Evolutionary conservation across 2,888 invertebrate species (phyloP).

Genomic region (Cremastinae sp.): DNA sequence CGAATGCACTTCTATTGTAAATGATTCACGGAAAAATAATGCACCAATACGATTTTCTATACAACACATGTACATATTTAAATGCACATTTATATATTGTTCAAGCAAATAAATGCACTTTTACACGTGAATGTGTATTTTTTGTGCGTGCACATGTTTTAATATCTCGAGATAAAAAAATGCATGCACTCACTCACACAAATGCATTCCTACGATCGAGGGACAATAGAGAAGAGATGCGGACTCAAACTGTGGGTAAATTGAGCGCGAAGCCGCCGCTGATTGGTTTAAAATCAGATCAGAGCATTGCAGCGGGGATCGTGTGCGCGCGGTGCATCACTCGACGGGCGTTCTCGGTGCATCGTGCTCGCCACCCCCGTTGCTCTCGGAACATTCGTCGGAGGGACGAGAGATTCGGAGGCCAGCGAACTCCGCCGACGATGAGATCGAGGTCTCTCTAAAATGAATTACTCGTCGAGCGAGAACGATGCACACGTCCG

Average conservation of each 20-base stretch:
- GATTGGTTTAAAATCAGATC: constrained; percentile 80
- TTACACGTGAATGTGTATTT: no score
- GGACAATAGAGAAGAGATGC: constrained; percentile 48
- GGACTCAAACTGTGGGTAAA: constrained; percentile 77
- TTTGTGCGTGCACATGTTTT: no score
- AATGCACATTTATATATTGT: no score
- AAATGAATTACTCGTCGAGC: constrained; percentile 74
- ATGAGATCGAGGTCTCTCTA: constrained; percentile 63
- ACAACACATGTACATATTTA: no score
- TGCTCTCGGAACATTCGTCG: constrained; percentile 47
- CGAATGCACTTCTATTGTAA: no score
- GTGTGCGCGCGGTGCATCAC: constrained; percentile 67
- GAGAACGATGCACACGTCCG: constrained; percentile 60
- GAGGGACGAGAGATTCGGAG: constrained; percentile 60
- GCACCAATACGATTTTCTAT: no score
- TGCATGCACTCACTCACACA: not conserved
- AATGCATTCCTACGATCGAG: not conserved
- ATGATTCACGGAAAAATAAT: no score
- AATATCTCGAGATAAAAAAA: no score
- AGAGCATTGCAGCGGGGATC: constrained; percentile 69
- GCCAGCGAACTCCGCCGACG: constrained; percentile 53
- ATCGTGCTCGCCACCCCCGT: constrained; percentile 58
- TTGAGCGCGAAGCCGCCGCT: constrained; percentile 78
- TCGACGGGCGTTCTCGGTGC: no score
- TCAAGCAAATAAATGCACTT: no score